These are phyloP conservation scores for Orthonychiurus folsomi DNA, from an alignment of 2,888 invertebrate genomes.

Conservation along the genomic window DNA sequence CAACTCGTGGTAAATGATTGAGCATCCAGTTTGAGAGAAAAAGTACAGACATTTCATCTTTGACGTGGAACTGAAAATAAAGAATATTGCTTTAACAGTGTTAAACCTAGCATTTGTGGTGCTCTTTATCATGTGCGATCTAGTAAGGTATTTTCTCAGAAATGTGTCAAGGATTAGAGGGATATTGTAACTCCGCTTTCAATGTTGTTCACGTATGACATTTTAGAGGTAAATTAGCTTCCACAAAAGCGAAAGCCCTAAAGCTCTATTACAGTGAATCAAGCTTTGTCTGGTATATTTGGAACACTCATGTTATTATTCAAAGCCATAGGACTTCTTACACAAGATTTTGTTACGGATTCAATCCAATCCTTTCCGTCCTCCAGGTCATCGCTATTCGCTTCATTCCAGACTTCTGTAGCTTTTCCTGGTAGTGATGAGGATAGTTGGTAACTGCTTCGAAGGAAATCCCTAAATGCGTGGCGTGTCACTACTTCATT, in stretches of 20 bases:
- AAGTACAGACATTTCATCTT: slow-evolving; percentile 61
- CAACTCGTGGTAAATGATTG: slow-evolving; percentile 64
- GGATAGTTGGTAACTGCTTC: slow-evolving; percentile 36
- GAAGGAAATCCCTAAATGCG: slow-evolving; percentile 37
- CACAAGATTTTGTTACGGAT: slow-evolving; percentile 65
- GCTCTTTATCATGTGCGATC: too few relatives aligned
- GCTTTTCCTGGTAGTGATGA: slow-evolving; percentile 8
- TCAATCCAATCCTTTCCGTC: slow-evolving; percentile 41
- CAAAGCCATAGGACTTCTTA: slow-evolving; percentile 42
- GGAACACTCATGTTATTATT: neutral
- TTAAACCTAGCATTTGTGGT: too few relatives aligned
- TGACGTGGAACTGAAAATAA: slow-evolving; percentile 59
- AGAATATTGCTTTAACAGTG: neutral
- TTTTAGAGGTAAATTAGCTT: too few relatives aligned
- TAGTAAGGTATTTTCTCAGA: too few relatives aligned
- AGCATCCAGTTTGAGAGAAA: slow-evolving; percentile 74
- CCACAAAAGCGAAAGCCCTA: neutral
- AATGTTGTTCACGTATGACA: too few relatives aligned
- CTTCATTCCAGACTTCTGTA: slow-evolving; percentile 7
- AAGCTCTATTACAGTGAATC: neutral
- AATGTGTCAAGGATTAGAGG: too few relatives aligned
- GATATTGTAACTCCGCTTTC: too few relatives aligned
- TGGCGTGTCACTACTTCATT: slow-evolving; percentile 31
- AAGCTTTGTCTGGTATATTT: neutral
- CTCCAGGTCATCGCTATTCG: slow-evolving; percentile 15